A percentile compares a stretch with the other conserved stretches of the same genome.
Evolutionary conservation across 2,113 vertebrate species (phyloP).

Genomic region (Notechis scutatus): DNA sequence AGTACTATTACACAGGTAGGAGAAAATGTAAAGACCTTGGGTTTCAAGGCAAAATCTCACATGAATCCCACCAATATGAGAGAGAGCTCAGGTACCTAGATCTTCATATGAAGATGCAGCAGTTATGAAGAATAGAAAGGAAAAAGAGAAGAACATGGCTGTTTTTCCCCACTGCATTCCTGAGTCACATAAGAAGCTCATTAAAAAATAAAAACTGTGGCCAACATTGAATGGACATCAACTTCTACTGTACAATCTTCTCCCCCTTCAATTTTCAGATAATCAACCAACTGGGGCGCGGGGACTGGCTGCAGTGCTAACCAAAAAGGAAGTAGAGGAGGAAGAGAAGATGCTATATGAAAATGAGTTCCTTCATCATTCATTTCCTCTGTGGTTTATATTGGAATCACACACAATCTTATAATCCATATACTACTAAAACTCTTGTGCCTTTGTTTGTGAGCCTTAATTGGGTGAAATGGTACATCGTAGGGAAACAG

Average conservation of each 20-base stretch:
- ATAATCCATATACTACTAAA: background rate
- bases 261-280: background rate
- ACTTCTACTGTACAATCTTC: background rate
- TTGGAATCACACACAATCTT: background rate
- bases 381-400: background rate
- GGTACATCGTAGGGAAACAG: background rate
- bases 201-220: background rate
- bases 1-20: background rate
- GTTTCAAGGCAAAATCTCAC: background rate
- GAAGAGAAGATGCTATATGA: background rate
- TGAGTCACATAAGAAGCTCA: background rate
- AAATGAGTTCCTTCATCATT: background rate
- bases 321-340: background rate
- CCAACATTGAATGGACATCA: background rate
- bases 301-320: background rate
- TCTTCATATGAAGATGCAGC: background rate
- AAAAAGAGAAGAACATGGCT: background rate
- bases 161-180: background rate
- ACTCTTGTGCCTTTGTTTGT: background rate
- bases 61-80: background rate
- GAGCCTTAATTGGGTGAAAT: background rate
- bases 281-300: background rate
- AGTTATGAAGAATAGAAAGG: background rate
- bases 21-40: background rate
- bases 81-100: background rate